Percentiles rank a stretch among this genome's conserved stretches.
phyloP scores from a whole-genome alignment of 2,797 vertebrate species.

The Linurgus olivaceus region DNA sequence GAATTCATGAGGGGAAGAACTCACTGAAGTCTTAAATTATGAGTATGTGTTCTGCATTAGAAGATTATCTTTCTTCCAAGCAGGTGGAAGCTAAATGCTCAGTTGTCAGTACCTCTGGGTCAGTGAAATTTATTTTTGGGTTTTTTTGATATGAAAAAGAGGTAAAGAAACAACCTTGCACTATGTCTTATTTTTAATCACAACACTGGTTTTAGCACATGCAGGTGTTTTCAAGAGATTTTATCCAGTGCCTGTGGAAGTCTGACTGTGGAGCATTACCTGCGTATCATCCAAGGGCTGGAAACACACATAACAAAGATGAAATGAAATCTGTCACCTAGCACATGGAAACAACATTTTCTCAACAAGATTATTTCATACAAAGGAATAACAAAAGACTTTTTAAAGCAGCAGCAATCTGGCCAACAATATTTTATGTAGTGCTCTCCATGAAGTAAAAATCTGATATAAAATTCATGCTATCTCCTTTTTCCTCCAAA shows the following conservation, averaged over 20 bases:
- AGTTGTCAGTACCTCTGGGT: neutral
- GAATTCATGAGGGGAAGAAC: neutral
- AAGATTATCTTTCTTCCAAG: neutral
- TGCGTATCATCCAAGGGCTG: neutral
- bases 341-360: neutral
- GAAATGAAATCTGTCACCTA: neutral
- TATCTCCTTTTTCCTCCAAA: neutral
- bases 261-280: neutral
- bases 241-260: neutral
- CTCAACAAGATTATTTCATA: neutral
- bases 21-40: neutral
- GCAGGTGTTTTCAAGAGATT: neutral
- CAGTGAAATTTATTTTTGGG: neutral
- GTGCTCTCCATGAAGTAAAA: neutral
- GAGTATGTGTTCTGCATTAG: neutral
- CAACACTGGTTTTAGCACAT: rapidly evolving
- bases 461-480: neutral
- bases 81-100: neutral
- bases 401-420: neutral
- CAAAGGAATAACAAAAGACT: neutral
- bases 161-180: neutral
- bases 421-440: neutral
- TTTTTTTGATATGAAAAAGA: neutral
- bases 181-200: neutral
- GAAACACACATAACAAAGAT: neutral